phyloP scores from a whole-genome alignment of 2,113 vertebrate species.

The Menidia beryllina region DNA sequence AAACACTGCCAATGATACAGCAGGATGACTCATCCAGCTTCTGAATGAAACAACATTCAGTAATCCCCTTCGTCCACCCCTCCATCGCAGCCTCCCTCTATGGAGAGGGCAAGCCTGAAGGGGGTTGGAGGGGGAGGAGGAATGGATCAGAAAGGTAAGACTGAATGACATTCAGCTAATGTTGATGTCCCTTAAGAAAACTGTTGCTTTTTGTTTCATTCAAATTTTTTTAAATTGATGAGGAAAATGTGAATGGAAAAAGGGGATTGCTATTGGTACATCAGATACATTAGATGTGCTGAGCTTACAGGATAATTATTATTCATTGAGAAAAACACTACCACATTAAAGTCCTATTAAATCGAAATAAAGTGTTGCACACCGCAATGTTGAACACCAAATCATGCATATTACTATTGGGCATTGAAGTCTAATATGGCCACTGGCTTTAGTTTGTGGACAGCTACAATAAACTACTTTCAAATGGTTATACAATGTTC shows the following conservation, averaged over 20 bases:
- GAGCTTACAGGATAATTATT: not conserved
- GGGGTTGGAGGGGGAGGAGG: conserved; percentile 33
- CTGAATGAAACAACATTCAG: conserved; percentile 73
- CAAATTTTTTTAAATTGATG: not conserved
- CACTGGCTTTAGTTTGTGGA: no score
- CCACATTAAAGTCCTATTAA: no score
- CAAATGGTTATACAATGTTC: no score
- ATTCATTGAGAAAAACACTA: not conserved
- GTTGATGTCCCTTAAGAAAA: conserved; percentile 9
- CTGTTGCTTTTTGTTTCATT: not conserved
- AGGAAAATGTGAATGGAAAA: not conserved
- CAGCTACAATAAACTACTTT: no score
- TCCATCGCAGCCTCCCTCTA: conserved; percentile 55
- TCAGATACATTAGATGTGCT: not conserved
- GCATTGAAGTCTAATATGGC: no score
- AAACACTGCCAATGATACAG: conserved; percentile 67
- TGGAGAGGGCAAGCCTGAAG: conserved; percentile 53
- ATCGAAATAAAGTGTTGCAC: no score
- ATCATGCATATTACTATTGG: no score
- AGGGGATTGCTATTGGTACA: not conserved
- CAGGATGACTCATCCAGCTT: conserved; percentile 78
- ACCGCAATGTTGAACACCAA: no score
- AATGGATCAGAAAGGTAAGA: conserved; percentile 37
- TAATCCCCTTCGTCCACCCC: conserved; percentile 68
- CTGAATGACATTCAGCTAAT: conserved; percentile 50